These are phyloP conservation scores for Pardalotus punctatus DNA, from an alignment of 2,113 vertebrate species.

Conservation along the genomic window DNA sequence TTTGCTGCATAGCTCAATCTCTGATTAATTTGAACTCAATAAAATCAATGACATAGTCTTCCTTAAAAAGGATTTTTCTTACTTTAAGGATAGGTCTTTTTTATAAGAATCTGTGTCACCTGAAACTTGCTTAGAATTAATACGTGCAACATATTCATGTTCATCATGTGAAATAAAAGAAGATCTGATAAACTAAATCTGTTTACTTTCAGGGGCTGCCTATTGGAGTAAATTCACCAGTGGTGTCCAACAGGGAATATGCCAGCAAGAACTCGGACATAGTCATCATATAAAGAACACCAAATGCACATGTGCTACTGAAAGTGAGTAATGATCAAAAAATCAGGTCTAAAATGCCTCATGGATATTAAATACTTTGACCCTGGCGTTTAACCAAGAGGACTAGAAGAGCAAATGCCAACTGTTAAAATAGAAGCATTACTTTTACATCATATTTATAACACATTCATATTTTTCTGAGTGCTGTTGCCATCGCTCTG, in stretches of 20 bases:
- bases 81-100: neutral
- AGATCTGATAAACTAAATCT: neutral
- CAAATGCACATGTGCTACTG: neutral
- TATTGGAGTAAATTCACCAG: neutral
- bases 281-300: neutral
- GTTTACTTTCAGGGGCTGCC: neutral
- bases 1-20: neutral
- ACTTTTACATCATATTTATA: neutral
- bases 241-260: neutral
- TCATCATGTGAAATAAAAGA: neutral
- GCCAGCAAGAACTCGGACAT: neutral
- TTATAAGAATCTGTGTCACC: neutral
- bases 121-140: neutral
- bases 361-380: neutral
- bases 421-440: neutral
- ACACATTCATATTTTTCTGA: neutral
- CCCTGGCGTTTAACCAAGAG: neutral
- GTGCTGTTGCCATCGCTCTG: neutral
- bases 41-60: neutral
- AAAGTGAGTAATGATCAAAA: slow-evolving; percentile 20
- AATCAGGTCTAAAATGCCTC: neutral
- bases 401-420: neutral
- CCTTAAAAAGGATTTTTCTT: neutral
- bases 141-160: accelerated
- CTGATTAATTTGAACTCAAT: neutral